Conservation (phyloP, 1,140 invertebrate species). For the Drepana arcuata region DNA sequence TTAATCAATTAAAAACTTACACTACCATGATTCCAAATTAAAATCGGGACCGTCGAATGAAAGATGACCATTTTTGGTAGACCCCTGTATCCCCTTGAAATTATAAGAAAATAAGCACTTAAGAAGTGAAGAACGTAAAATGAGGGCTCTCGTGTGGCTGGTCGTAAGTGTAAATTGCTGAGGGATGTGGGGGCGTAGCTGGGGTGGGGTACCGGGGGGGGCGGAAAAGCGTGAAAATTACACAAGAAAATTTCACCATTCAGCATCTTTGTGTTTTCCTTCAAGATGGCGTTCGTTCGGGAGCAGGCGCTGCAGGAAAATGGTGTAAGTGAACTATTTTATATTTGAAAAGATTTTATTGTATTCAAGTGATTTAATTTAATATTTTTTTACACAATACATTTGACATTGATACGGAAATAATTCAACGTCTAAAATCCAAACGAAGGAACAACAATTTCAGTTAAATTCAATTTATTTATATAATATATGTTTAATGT, state of each 20-base stretch:
- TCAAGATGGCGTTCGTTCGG: conserved; percentile 59
- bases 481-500: no score
- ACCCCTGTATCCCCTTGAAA: conserved; percentile 7
- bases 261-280: conserved; percentile 70
- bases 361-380: no score
- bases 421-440: no score
- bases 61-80: conserved; percentile 14
- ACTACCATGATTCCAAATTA: conserved; percentile 22
- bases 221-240: conserved; percentile 65
- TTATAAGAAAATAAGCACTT: conserved; percentile 4
- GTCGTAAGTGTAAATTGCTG: conserved; percentile 31
- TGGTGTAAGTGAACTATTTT: no score
- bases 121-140: background rate
- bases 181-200: conserved; percentile 11
- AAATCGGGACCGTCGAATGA: conserved; percentile 13
- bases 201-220: conserved; percentile 7
- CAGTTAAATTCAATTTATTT: no score
- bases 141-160: conserved; percentile 26
- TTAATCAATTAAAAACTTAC: conserved; percentile 41
- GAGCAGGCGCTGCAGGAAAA: no score
- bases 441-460: no score
- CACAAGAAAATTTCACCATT: conserved; percentile 70
- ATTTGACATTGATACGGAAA: no score
- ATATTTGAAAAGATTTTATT: no score
- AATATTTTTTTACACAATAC: no score